Evolutionary conservation across 2,888 invertebrate species (phyloP).

Genomic region (Euclidia mi): DNA sequence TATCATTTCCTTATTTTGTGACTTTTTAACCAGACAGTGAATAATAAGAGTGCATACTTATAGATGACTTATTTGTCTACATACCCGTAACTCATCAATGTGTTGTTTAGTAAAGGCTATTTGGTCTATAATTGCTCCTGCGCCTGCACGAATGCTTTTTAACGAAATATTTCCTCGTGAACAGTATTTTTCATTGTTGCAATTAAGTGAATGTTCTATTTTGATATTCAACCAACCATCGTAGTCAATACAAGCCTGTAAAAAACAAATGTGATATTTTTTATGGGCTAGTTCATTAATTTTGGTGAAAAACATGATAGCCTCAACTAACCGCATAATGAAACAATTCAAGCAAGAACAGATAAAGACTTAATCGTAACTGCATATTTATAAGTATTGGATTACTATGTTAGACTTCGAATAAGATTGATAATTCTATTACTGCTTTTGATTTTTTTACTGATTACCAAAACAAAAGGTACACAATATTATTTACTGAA

Average conservation of each 20-base stretch:
- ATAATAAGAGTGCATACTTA: too few species aligned
- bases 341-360: slow-evolving; percentile 47
- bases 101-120: slow-evolving; percentile 89
- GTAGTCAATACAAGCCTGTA: slow-evolving; percentile 90
- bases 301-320: not conserved
- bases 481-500: too few species aligned
- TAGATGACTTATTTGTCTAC: too few species aligned
- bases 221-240: slow-evolving; percentile 94
- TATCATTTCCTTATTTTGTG: not conserved
- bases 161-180: slow-evolving; percentile 93
- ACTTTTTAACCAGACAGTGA: too few species aligned
- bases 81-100: slow-evolving; percentile 89
- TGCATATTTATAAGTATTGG: slow-evolving; percentile 33
- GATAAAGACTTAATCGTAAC: slow-evolving; percentile 34
- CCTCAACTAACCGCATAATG: slow-evolving; percentile 53
- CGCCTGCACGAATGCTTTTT: slow-evolving; percentile 92
- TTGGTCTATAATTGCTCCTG: slow-evolving; percentile 90
- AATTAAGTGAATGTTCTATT: slow-evolving; percentile 92
- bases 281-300: too few species aligned
- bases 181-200: slow-evolving; percentile 88
- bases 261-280: slow-evolving; percentile 22
- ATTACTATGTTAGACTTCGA: not conserved
- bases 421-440: too few species aligned
- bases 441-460: too few species aligned
- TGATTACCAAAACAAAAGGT: too few species aligned